These are phyloP conservation scores for Grus americana DNA, from an alignment of 2,113 vertebrate species.

Conservation along the genomic window DNA sequence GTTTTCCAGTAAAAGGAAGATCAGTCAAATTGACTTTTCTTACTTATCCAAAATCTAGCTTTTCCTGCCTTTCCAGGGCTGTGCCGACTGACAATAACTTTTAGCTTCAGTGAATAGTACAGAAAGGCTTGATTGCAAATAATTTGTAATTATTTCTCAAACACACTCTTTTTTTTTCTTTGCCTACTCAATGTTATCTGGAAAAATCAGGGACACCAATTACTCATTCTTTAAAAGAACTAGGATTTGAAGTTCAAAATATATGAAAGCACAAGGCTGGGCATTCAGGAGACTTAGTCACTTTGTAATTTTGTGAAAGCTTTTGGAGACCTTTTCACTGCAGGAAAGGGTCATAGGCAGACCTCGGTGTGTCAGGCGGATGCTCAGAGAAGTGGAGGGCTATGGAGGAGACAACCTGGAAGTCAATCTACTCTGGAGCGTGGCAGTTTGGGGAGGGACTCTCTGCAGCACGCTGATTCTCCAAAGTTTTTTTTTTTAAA, in stretches of 20 bases:
- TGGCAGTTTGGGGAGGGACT: not conserved
- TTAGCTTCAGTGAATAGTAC: not conserved
- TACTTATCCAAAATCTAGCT: not conserved
- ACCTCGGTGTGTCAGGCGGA: not conserved
- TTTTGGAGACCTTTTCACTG: not conserved
- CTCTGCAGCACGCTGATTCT: not conserved
- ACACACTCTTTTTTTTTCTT: not conserved
- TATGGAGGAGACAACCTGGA: not conserved
- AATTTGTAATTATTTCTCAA: conserved; percentile 16
- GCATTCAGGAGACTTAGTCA: conserved; percentile 4
- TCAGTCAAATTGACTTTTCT: not conserved
- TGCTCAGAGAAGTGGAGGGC: not conserved
- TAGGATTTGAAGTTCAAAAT: conserved; percentile 31
- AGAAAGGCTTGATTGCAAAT: not conserved
- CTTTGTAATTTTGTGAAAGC: conserved; percentile 29
- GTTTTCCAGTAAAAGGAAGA: not conserved
- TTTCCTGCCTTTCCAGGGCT: not conserved
- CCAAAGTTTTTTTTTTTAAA: not conserved
- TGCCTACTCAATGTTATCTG: not conserved
- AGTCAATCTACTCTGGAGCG: not conserved
- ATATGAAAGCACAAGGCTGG: not conserved
- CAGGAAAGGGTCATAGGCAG: conserved; percentile 33
- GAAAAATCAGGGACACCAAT: not conserved
- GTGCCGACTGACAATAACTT: not conserved
- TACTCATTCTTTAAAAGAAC: conserved; percentile 2